Base-by-base conservation (phyloP, 2,113 vertebrate genomes). In the Microcebus jonahi region DNA sequence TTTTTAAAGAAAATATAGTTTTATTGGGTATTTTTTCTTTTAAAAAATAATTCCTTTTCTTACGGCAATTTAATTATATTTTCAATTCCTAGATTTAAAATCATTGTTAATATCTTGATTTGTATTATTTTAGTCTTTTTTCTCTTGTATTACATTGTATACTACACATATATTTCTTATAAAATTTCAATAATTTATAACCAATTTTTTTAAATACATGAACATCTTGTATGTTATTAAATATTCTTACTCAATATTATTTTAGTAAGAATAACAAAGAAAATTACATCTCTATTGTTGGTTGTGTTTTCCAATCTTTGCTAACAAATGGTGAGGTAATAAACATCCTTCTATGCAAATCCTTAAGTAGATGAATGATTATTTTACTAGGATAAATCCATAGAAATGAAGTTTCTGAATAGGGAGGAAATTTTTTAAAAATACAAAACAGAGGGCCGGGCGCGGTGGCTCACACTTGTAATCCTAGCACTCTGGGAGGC, bases 131-230 rank as follows among this genome's bases (percentile, higher is more conserved):
- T 31, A 39, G 2, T 45, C 29, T 84, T 88, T 87, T 75, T 71
- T n/a, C 59, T 55, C 39, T 10, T 61, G 2, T 15, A 39, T 65
- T 76, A 73, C 25, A 75, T 55, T 55, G 18, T 36, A 73, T 70
- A 10, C 53, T 48, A 48, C 1, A 25, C 23, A 61, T 10, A 11
- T 7, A 76, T 76, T 75, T 45, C 23, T 95, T 76, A 85, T 4
- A 95, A 85, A 81, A 63, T 63, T 97, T 84, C 55, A 29, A 20
- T 71, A n/a, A 73, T 80, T 90, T 84, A 8, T 36, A 84, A 59
- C 8, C n/a, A 81, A 20, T 83, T 82, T 65, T 90, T 92, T 14
- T 55, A 80, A 76, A 61, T 70, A 70, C 48, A 9, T 77, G 45
- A 65, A 36, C 4, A 70, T 59, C 89, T 96, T 79, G n/a, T 63